Conservation (phyloP, 1,140 invertebrate species). For the Gonioctena quinquepunctata region DNA sequence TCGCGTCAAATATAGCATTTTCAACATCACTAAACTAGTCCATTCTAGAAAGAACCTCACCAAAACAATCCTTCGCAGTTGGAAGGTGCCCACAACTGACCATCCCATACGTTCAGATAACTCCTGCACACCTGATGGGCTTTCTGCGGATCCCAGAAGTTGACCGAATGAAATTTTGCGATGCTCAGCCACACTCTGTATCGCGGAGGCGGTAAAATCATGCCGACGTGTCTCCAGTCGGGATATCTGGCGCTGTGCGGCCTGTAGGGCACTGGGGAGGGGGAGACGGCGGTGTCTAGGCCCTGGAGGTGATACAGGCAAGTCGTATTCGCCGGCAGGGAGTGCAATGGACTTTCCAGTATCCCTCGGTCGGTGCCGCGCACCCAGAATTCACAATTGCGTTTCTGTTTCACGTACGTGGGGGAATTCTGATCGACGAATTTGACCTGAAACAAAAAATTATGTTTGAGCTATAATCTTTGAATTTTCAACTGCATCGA, state of each 20-base stretch:
- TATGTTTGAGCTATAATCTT: too few species aligned
- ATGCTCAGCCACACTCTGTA: conserved; percentile 87
- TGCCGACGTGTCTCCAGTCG: conserved; percentile 62
- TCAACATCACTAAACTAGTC: too few species aligned
- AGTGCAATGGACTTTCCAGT: conserved; percentile 79
- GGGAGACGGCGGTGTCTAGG: conserved; percentile 61
- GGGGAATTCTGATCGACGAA: conserved; percentile 80
- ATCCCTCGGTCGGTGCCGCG: conserved; percentile 76
- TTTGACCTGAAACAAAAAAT: conserved; percentile 65
- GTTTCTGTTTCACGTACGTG: conserved; percentile 78
- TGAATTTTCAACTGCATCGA: too few species aligned
- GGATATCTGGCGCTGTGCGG: conserved; percentile 66
- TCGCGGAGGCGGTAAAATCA: conserved; percentile 63
- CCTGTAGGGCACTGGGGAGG: conserved; percentile 63
- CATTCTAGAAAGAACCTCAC: too few species aligned
- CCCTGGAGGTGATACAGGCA: conserved; percentile 83
- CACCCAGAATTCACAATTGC: conserved; percentile 84
- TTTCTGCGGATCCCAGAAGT: conserved; percentile 61
- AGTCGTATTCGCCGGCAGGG: conserved; percentile 81
- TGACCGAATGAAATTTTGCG: conserved; percentile 78
- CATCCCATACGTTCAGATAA: conserved; percentile 82
- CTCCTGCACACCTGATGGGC: conserved; percentile 76
- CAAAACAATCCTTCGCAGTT: conserved; percentile 81
- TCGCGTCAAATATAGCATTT: too few species aligned
- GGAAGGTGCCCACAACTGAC: conserved; percentile 73